Base-by-base conservation (phyloP, 2,888 invertebrate genomes). In the Platycnemis pennipes region DNA sequence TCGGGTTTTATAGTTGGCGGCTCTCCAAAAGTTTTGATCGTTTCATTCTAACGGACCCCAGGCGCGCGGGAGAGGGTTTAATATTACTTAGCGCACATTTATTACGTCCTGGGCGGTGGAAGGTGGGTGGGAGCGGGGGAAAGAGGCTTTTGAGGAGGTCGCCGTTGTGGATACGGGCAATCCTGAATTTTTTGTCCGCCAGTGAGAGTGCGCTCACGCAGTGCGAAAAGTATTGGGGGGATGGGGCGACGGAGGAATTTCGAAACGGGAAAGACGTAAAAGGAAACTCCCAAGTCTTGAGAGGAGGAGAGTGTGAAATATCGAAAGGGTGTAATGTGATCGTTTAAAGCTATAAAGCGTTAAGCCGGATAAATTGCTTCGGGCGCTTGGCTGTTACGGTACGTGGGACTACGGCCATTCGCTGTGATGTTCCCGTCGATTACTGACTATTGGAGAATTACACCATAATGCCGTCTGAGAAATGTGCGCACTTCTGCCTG, bases 21-120 rank as follows among this genome's bases (percentile, higher is more conserved):
- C 37, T 2, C 77, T 77, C 77, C 77, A 77, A 77, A 77, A 77
- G 77, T 77, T 77, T 77, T 77, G 77, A 77, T 77, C 77, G 77
- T 77, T 77, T 37, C 5, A 77, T 77, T 37, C 37, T 77, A 37
- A 77, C 77, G 77, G 77, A 77, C 37, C 77, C 77, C 63, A 63
- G 63, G 63, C 22, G 77, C 37, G 77, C 37, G 77, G 11, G 37
- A 77, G 37, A 5, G 77, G 16, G 77, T 77, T 69, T 69, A 37
- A 77, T 77, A 37, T 77, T 77, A 77, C 77, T 77, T n/a, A 13
- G 77, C 77, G 3, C 77, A 77, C 31, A 77, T 77, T 77, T 77
- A 77, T 77, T 77, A 37, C 77, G 16, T 16, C 37, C 16, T 77
- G 77, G 13, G 77, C n/a, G 77, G 77, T n/a, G 31, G 63, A 63